Conservation (phyloP, 1,140 invertebrate genomes). For the Cotesia typhae region DNA sequence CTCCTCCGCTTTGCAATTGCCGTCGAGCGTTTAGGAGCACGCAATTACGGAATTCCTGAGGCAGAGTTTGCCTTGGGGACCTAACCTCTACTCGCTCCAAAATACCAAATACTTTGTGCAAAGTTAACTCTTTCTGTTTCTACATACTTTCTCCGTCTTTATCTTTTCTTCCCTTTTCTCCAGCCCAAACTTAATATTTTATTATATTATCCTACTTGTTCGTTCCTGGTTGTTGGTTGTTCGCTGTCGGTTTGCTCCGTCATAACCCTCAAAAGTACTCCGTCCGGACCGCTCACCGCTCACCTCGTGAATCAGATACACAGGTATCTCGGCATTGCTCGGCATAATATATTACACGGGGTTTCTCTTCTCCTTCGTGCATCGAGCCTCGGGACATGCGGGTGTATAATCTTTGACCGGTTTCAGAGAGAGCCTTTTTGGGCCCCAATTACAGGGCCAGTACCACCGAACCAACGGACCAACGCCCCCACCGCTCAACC, state of each 20-base stretch:
- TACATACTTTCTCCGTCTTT: slow-evolving; percentile 13
- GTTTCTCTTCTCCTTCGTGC: slow-evolving; percentile 20
- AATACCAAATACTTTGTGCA: slow-evolving; percentile 18
- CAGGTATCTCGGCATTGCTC: slow-evolving; percentile 55
- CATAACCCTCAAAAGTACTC: slow-evolving; percentile 49
- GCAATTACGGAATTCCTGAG: slow-evolving; percentile 38
- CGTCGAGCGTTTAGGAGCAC: slow-evolving; percentile 30
- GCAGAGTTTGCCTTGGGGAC: slow-evolving; percentile 36
- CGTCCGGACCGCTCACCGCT: slow-evolving; percentile 55
- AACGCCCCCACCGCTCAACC: slow-evolving; percentile 57
- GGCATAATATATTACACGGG: slow-evolving; percentile 64
- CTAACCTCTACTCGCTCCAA: slow-evolving; percentile 19
- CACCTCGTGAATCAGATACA: slow-evolving; percentile 64
- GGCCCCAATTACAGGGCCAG: slow-evolving; percentile 67
- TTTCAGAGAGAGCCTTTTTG: slow-evolving; percentile 54
- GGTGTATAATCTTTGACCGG: slow-evolving; percentile 35
- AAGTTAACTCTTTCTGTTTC: no score
- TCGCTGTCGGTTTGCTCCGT: slow-evolving; percentile 29
- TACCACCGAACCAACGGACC: slow-evolving; percentile 64
- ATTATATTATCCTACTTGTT: no score
- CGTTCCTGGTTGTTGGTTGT: not conserved
- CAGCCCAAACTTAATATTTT: slow-evolving; percentile 13
- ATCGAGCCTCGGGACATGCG: slow-evolving; percentile 35
- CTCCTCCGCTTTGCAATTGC: not conserved
- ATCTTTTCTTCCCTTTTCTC: slow-evolving; percentile 35